Base-by-base conservation (phyloP, 30 jellyfish, hydroid and myxozoan species). In the Aurelia coerulea region DNA sequence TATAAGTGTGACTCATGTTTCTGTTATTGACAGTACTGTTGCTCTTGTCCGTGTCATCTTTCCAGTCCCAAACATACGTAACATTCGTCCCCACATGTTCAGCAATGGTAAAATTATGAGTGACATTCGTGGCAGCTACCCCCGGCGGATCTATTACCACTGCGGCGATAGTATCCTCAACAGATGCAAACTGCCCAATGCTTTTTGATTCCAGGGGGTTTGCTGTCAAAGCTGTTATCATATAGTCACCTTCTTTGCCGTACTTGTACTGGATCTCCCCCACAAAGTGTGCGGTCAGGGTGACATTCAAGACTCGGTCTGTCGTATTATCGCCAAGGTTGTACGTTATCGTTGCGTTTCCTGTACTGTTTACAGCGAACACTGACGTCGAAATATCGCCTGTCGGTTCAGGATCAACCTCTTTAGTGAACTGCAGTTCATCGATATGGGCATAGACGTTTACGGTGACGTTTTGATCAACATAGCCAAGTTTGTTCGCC, bases 11-110 rank as follows among this genome's bases (percentile, higher is more conserved):
- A 15, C 73, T 77, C 91, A 74, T 72, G 67, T 58, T 54, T n/a
- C 80, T 23, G 59, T 12, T 29, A 62, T 80, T 89, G 72, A 70
- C 77, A 15, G 72, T 75, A 58, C 96, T 91, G 2, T 71, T 73
- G 84, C 65, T 70, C 62, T 91, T 69, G 23, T 51, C 58, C 19
- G 84, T 63, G n/a, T 75, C 86, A 56, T 91, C 98, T 11, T 37
- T 60, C 98, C 96, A 91, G 50, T 73, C 56, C 98, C 98, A 91
- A 3, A 85, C 77, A 72, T 63, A 88, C 7, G 98, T 85, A 50
- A 91, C 87, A 35, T 86, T 91, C 2, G 98, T 85, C 56, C 98
- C 98, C 19, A 50, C 32, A 29, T 79, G 74, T 5, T 37, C 69
- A n/a, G 65, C 19, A 23, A 91, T 62, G 5, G 62, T 68, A 52